Evolutionary conservation across 2,113 vertebrate genomes (phyloP), one percentile per base, ranked within the genome.

Genomic region (Pungitius pungitius): DNA sequence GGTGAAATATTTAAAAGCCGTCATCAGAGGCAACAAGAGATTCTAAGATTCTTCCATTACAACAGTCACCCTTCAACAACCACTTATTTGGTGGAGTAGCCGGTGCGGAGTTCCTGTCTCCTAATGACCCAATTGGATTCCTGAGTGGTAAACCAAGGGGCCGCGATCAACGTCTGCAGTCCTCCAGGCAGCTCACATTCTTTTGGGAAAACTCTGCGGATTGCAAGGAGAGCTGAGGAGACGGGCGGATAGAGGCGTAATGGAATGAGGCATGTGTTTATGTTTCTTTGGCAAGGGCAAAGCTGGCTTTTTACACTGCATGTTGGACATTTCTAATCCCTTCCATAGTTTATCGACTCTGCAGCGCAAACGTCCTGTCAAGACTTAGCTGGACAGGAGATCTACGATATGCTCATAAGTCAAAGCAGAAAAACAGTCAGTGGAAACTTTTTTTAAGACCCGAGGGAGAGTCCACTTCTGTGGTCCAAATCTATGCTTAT

Each of bases 241-340:
- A 63, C 9, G 77, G 76, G 40, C n/a, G 78, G 75, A 52, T 18
- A 24, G n/a, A 35, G 80, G 58, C 69, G 78, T 84, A 55, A 73
- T 61, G 74, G 74, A 70, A 77, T 75, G 76, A 85, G 71, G 74
- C 76, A 62, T 83, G 83, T 84, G 85, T 83, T 88, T 73, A 69
- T 75, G 66, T 15, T 22, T 65, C 67, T 65, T 77, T 70, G 65
- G 80, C 76, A 37, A n/a, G 20, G 62, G 8, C 26, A 39, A 52
- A 30, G 7, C 15, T 22, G 42, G 42, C 42, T 57, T 65, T 71
- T n/a, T 42, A 33, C 30, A 37, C 35, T 18, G 69, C 30, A 20
- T 15, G 80, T 52, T 37, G 30, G 30, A 37, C 22, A 3, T 60
- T 71, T 75, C 35, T 61, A 69, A 83, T 73, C 80, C 68, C 17